Evolutionary conservation across 2,797 vertebrate genomes (phyloP).

Genomic region (Ctenopoma kingsleyae): DNA sequence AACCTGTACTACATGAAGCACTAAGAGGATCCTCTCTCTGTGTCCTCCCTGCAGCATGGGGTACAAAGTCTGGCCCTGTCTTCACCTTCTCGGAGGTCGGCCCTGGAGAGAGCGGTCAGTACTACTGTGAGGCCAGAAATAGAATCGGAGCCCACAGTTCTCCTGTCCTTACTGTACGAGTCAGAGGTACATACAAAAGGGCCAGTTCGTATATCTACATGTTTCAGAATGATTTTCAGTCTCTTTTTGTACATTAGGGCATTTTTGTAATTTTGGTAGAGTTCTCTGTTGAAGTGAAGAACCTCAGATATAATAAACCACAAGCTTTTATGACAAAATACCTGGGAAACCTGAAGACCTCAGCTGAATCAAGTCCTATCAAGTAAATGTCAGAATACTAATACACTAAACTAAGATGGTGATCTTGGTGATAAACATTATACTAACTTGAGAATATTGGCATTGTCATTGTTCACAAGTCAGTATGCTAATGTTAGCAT

Average conservation of each 20-base stretch:
- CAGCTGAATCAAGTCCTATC: too few relatives aligned
- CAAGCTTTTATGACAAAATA: too few relatives aligned
- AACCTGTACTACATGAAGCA: background rate
- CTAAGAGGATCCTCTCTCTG: slow-evolving; percentile 7
- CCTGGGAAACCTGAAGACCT: too few relatives aligned
- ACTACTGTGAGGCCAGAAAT: slow-evolving; percentile 87
- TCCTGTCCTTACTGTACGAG: slow-evolving; percentile 83
- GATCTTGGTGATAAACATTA: too few relatives aligned
- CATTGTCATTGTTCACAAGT: too few relatives aligned
- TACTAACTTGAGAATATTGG: too few relatives aligned
- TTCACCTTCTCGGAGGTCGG: slow-evolving; percentile 85
- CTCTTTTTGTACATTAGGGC: background rate
- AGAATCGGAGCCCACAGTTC: slow-evolving; percentile 84
- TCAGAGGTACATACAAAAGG: slow-evolving; percentile 75
- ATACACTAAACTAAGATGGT: too few relatives aligned
- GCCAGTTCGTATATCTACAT: background rate
- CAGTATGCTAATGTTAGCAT: too few relatives aligned
- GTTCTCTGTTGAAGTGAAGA: background rate
- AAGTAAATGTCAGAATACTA: too few relatives aligned
- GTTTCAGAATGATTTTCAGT: background rate
- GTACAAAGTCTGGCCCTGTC: slow-evolving; percentile 79
- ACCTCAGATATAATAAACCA: background rate
- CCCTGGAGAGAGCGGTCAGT: slow-evolving; percentile 83
- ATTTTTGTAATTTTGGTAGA: too few relatives aligned
- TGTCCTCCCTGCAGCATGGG: slow-evolving; percentile 73